A percentile compares a stretch with the other conserved stretches of the same genome.
Evolutionary conservation across 2,888 invertebrate species (phyloP).

Genomic region (Gymnocheta viridis): DNA sequence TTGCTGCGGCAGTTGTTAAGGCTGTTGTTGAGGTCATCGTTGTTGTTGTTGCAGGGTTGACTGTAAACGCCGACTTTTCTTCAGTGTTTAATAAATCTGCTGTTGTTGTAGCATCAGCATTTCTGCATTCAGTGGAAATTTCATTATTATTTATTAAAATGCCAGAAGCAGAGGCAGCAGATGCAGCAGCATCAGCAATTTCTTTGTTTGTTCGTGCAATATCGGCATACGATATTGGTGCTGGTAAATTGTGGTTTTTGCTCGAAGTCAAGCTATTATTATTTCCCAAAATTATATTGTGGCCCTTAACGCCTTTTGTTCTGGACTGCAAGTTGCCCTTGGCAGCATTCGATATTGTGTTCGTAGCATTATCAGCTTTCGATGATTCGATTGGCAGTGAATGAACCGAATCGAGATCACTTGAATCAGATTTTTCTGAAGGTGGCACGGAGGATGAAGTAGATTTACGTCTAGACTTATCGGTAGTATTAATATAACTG

Average conservation of each 20-base stretch:
- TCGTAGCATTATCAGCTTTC: conserved; percentile 68
- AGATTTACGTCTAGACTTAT: conserved; percentile 85
- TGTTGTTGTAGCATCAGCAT: conserved; percentile 27
- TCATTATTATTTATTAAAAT: conserved; percentile 60
- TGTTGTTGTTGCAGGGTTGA: not conserved
- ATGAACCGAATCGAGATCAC: conserved; percentile 91
- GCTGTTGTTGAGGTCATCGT: not conserved
- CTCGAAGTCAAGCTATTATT: conserved; percentile 74
- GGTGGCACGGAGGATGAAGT: conserved; percentile 91
- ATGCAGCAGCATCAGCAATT: conserved; percentile 68
- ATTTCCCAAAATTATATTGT: conserved; percentile 49
- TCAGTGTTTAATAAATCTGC: conserved; percentile 27
- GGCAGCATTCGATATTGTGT: conserved; percentile 65
- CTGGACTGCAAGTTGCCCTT: conserved; percentile 34
- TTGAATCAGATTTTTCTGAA: conserved; percentile 92
- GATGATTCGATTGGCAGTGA: conserved; percentile 87
- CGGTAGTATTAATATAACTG: conserved; percentile 46
- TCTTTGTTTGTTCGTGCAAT: conserved; percentile 85
- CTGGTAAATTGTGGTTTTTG: conserved; percentile 62
- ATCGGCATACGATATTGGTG: conserved; percentile 89
- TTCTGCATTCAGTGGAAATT: conserved; percentile 61
- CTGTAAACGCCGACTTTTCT: not conserved
- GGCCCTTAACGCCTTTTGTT: conserved; percentile 41
- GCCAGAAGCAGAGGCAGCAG: conserved; percentile 63
- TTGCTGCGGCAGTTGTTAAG: conserved; percentile 43